Percentiles rank a stretch among this genome's conserved stretches.
Evolutionary conservation across 2,797 vertebrate species (phyloP).

Genomic region (Odontamblyopus lacepedii): DNA sequence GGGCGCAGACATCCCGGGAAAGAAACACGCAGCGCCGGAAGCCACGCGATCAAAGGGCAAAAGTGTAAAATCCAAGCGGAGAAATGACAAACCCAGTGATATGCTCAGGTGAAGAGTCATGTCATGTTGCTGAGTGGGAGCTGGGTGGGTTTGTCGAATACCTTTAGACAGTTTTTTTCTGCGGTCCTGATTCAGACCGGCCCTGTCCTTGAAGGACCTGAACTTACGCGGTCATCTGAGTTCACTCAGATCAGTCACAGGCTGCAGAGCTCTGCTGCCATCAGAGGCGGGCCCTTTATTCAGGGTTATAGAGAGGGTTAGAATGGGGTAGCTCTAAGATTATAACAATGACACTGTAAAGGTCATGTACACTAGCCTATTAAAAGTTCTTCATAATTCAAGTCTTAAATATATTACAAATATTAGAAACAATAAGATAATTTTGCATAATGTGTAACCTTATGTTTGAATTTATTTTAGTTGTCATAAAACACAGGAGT

Average conservation of each 20-base stretch:
- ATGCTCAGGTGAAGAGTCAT: conserved; percentile 63
- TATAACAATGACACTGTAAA: too few species aligned
- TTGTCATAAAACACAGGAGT: conserved; percentile 86
- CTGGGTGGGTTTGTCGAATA: not conserved
- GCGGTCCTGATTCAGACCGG: not conserved
- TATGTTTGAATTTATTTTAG: conserved; percentile 51
- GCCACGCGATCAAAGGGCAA: conserved; percentile 6
- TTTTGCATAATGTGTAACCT: not conserved
- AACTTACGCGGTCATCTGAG: not conserved
- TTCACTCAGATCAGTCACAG: not conserved
- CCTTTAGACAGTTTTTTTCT: too few species aligned
- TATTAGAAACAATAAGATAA: too few species aligned
- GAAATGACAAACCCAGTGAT: conserved; percentile 39
- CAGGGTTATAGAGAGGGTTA: too few species aligned
- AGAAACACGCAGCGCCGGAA: conserved; percentile 33
- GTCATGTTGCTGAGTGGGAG: not conserved
- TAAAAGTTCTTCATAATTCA: too few species aligned
- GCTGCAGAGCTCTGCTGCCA: not conserved
- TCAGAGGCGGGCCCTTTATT: not conserved
- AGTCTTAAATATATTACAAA: too few species aligned
- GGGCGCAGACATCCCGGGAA: not conserved
- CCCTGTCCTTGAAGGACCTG: not conserved
- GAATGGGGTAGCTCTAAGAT: too few species aligned
- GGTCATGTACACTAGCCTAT: too few species aligned
- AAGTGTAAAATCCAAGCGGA: conserved; percentile 46